These are phyloP conservation scores for Paradisaea rubra DNA, from an alignment of 2,113 vertebrate species.

Conservation along the genomic window DNA sequence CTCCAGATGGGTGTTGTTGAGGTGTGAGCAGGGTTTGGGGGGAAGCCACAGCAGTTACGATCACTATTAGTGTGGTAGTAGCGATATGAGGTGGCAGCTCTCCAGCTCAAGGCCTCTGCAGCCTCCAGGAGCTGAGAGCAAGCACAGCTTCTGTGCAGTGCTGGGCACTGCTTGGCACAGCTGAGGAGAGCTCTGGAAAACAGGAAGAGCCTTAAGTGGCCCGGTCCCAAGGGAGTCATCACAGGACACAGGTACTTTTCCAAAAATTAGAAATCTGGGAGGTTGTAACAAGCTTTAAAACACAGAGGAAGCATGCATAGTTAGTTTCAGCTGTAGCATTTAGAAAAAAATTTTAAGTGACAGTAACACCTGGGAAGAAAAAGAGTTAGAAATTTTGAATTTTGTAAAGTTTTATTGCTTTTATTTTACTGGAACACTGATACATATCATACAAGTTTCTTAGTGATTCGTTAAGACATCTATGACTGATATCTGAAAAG, in stretches of 20 bases:
- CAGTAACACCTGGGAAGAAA: not conserved
- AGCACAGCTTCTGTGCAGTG: not conserved
- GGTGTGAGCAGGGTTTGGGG: not conserved
- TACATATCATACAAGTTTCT: not conserved
- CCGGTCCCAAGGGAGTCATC: not conserved
- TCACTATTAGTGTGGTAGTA: not conserved
- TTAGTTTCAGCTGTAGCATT: not conserved
- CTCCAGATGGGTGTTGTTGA: not conserved
- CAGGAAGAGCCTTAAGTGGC: not conserved
- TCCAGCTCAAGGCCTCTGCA: not conserved
- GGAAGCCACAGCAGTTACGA: not conserved
- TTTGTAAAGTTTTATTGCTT: not conserved
- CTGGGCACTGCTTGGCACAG: not conserved
- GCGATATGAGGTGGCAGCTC: conserved; percentile 14
- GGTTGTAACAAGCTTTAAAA: not conserved
- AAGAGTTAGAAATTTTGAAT: not conserved
- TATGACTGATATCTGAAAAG: conserved; percentile 29
- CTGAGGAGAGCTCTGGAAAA: not conserved
- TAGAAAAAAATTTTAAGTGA: not conserved
- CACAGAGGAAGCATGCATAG: not conserved
- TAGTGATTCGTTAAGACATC: not conserved
- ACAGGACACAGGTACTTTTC: accelerated
- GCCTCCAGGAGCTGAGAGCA: not conserved
- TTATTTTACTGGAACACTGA: not conserved
- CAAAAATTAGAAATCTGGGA: not conserved